Evolutionary conservation across 2,113 vertebrate genomes (phyloP).

Genomic region (Malurus cyaneus): DNA sequence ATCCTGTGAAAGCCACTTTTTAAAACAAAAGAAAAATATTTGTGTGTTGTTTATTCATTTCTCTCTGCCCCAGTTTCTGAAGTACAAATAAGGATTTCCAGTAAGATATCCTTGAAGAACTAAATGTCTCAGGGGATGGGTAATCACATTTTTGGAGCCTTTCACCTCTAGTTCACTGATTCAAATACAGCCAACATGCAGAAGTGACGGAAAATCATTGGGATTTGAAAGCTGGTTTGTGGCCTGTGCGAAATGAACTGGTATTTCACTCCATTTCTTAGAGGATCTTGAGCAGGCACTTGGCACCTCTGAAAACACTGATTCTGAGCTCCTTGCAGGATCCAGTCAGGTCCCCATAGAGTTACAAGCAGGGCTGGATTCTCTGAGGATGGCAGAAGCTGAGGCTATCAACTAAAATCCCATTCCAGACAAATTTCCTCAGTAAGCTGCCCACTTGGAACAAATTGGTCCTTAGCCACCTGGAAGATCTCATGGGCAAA

Average conservation of each 20-base stretch:
- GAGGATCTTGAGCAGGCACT: background rate
- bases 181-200: conserved; percentile 17
- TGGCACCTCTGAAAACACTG: background rate
- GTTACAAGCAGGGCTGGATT: background rate
- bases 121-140: background rate
- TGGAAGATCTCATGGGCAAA: background rate
- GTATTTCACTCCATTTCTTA: conserved; percentile 6
- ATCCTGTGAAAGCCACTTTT: background rate
- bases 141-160: conserved; percentile 39
- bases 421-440: background rate
- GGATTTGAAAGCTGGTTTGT: conserved; percentile 26
- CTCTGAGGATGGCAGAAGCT: background rate
- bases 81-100: background rate
- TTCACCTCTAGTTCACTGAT: conserved; percentile 44
- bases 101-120: background rate
- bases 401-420: background rate
- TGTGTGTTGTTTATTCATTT: background rate
- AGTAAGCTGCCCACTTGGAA: background rate
- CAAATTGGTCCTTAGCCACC: background rate
- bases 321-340: background rate
- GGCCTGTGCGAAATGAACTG: background rate
- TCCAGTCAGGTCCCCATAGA: fast-evolving
- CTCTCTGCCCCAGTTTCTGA: background rate
- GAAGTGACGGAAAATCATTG: conserved; percentile 41
- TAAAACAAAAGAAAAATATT: background rate